A percentile compares a stretch with the other conserved stretches of the same genome.
These are phyloP conservation scores for Gobius niger DNA, from an alignment of 2,113 vertebrate genomes.

Conservation along the genomic window DNA sequence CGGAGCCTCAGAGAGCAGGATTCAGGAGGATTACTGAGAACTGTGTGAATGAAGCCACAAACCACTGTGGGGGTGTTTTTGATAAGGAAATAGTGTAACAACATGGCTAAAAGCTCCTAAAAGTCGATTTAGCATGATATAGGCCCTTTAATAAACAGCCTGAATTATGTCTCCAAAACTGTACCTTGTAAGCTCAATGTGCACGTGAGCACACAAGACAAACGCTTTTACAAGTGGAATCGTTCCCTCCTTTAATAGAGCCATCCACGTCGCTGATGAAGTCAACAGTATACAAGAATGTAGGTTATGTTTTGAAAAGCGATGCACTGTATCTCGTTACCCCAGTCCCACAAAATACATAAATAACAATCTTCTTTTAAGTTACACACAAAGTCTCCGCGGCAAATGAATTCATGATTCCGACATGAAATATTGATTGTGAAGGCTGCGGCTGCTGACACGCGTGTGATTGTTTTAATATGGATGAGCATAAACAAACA, in stretches of 20 bases:
- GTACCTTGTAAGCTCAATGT: no score
- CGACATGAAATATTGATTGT: conserved; percentile 45
- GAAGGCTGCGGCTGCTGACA: conserved; percentile 19
- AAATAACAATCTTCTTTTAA: conserved; percentile 13
- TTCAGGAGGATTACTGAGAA: no score
- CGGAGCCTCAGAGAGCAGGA: no score
- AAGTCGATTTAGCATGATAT: no score
- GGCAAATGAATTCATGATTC: conserved; percentile 22
- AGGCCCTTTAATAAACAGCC: no score
- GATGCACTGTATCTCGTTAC: background rate
- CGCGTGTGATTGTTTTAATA: conserved; percentile 40
- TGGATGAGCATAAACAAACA: conserved; percentile 59
- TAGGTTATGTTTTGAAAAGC: background rate
- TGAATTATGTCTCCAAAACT: no score
- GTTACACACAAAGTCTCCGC: background rate
- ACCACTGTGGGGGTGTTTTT: no score
- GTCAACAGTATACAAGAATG: background rate
- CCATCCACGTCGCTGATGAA: background rate
- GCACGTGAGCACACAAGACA: no score
- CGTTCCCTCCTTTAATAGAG: background rate
- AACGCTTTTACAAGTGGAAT: background rate
- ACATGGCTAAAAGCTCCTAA: no score
- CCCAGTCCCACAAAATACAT: background rate
- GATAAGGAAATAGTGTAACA: no score
- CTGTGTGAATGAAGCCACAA: no score